phyloP scores from a whole-genome alignment of 2,888 invertebrate genomes.

The Chymomyza procnemis region DNA sequence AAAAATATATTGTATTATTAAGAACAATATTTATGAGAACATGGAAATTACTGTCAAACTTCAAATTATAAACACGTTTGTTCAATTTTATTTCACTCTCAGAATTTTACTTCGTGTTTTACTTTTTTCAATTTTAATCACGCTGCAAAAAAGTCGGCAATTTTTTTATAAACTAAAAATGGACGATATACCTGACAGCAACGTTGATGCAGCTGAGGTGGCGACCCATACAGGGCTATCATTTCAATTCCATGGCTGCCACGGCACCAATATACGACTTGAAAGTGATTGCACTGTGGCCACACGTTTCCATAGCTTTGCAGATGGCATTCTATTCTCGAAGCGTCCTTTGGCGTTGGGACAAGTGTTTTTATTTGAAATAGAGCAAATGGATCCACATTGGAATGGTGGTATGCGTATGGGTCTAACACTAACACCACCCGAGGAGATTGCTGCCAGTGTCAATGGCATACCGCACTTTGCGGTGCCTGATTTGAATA shows the following conservation, averaged over 20 bases:
- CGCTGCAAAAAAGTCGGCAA: too few species aligned
- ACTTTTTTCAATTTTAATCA: too few species aligned
- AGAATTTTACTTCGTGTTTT: too few species aligned
- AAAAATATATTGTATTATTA: too few species aligned
- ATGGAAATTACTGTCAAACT: too few species aligned
- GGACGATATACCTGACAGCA: too few species aligned
- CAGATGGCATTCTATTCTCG: slow-evolving; percentile 95
- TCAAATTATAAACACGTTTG: too few species aligned
- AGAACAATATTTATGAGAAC: too few species aligned
- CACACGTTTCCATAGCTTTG: slow-evolving; percentile 92
- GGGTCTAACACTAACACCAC: slow-evolving; percentile 92
- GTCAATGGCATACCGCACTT: slow-evolving; percentile 88
- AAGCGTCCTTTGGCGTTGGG: slow-evolving; percentile 92
- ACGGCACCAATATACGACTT: slow-evolving; percentile 93
- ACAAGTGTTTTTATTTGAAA: slow-evolving; percentile 96
- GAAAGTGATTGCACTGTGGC: slow-evolving; percentile 93
- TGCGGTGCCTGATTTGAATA: slow-evolving; percentile 93
- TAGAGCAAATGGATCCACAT: slow-evolving; percentile 94
- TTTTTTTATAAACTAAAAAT: too few species aligned
- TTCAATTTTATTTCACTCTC: too few species aligned
- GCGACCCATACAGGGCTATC: too few species aligned
- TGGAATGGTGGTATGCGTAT: slow-evolving; percentile 90
- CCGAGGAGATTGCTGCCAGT: slow-evolving; percentile 83
- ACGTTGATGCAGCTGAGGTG: too few species aligned
- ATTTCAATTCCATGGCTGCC: slow-evolving; percentile 94